Conservation (phyloP, 2,113 vertebrate genomes). For the Trachemys scripta region DNA sequence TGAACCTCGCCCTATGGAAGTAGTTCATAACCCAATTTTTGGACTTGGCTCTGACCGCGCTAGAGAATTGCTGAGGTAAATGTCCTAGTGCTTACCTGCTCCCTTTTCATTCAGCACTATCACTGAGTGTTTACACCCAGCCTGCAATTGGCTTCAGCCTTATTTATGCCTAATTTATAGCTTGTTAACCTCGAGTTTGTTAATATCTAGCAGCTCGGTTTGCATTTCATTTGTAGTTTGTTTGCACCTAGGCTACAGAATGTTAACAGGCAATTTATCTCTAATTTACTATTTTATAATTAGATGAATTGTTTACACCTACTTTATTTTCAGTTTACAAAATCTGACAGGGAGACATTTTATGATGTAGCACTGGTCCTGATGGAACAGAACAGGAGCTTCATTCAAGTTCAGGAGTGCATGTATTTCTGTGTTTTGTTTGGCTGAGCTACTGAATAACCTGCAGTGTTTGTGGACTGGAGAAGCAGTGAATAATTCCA, state of each 20-base stretch:
- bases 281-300: conserved; percentile 21
- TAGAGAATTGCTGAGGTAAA: not conserved
- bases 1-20: conserved; percentile 3
- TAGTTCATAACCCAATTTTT: not conserved
- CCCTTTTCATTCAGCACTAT: not conserved
- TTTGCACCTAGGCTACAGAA: conserved; percentile 35
- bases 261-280: conserved; percentile 23
- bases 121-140: not conserved
- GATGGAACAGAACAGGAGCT: not conserved
- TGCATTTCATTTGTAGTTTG: conserved; percentile 18
- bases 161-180: conserved; percentile 21
- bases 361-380: not conserved
- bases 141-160: not conserved
- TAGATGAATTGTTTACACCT: conserved; percentile 43
- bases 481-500: conserved; percentile 55
- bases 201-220: conserved; percentile 38
- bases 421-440: conserved; percentile 10
- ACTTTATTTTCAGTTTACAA: not conserved
- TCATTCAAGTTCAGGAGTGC: not conserved
- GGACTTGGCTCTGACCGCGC: not conserved
- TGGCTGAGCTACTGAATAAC: conserved; percentile 2
- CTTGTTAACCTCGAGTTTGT: conserved; percentile 19
- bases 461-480: not conserved
- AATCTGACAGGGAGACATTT: not conserved
- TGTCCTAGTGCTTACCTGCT: fast-evolving